Percentiles rank a stretch among this genome's conserved stretches.
Evolutionary conservation across 1,140 invertebrate species (phyloP).

Genomic region (Drosophila lacteicornis): DNA sequence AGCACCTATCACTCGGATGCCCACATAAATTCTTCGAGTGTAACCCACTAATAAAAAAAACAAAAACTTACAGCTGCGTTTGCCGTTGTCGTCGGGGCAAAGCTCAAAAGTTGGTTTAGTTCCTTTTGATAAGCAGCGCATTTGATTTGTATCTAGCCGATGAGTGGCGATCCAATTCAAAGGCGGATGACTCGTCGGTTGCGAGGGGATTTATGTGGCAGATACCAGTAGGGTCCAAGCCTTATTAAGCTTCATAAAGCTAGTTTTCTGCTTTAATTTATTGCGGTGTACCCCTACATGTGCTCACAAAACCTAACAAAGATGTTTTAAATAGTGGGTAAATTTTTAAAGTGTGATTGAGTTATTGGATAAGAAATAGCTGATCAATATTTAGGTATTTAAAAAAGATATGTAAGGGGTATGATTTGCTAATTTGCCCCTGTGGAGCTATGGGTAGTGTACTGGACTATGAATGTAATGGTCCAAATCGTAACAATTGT

Average conservation of each 20-base stretch:
- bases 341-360: neutral
- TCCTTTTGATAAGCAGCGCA: conserved; percentile 29
- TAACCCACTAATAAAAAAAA: conserved; percentile 32
- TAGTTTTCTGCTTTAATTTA: neutral
- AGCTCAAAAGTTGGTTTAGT: conserved; percentile 48
- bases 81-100: conserved; percentile 29
- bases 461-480: too few species aligned
- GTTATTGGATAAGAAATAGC: neutral
- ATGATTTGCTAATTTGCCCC: too few species aligned
- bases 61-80: conserved; percentile 14
- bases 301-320: too few species aligned
- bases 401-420: too few species aligned
- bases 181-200: conserved; percentile 5
- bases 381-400: neutral
- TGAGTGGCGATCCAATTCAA: conserved; percentile 26
- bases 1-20: conserved; percentile 29
- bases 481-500: too few species aligned
- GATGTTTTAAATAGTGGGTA: too few species aligned
- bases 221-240: conserved; percentile 14
- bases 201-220: conserved; percentile 6
- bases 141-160: conserved; percentile 44
- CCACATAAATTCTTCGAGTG: conserved; percentile 42
- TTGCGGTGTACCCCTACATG: neutral
- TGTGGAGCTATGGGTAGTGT: too few species aligned
- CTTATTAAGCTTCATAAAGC: neutral